Evolutionary conservation across 64 coral and sea anemone species (phyloP), one percentile per base, ranked within the genome.

Genomic region (Dendrophyllia cribrosa): DNA sequence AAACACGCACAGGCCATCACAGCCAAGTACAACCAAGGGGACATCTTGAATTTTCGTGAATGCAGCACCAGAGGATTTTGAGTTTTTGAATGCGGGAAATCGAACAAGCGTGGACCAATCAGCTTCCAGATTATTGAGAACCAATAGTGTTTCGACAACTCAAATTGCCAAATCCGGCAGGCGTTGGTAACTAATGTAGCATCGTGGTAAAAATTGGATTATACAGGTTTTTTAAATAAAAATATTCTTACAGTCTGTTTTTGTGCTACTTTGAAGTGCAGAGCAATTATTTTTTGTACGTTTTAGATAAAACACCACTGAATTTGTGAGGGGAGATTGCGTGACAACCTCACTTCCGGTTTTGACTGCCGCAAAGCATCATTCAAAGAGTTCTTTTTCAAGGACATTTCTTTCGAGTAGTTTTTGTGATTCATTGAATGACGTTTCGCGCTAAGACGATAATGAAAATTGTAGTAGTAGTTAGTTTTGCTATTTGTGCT

Each of bases 391-490:
- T 4, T 55, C 58, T 7, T 16, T 64, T 2, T n/a, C 43, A 13
- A 43, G 1, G 5, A 34, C 34, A 34, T 34, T 34, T 34, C 2
- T 1, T 34, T 34, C 34, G 34, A 34, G 15, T 9, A 5, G 78
- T 17, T 22, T 2, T 0, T 17, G 24, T 61, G n/a, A 1, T 3
- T 34, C 34, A 34, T 79, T 79, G 19, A 50, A 83, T 83, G 80
- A 6, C 8, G 21, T 65, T 64, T 47, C 62, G 80, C 4, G 44
- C 34, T 21, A 20, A 9, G 43, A 83, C 6, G 44, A 94, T 91
- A 59, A 94, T 97, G 95, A 97, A 97, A 90, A 51, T 84, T 66
- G 26, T 86, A 56, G 49, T 85, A 56, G 53, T 94, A 49, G 83
- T 91, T 83, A 86, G 87, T 25, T 61, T 88, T 71, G 59, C 78